Percentiles rank a stretch among this genome's conserved stretches.
Evolutionary conservation across 1,140 invertebrate genomes (phyloP).

Genomic region (Papilio aristodemus): DNA sequence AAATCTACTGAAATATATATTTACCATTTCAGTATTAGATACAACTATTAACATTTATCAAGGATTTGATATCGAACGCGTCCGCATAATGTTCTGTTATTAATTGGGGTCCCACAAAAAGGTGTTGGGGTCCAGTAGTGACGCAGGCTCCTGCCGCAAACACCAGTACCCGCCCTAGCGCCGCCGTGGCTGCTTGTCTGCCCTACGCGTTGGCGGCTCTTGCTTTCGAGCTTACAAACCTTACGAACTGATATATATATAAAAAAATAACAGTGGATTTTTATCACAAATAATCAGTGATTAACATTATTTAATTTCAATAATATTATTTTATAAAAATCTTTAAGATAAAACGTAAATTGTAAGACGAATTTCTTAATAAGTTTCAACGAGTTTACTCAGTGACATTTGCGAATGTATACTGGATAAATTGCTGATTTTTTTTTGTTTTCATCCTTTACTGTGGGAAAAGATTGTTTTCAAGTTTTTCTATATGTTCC

Average conservation of each 20-base stretch:
- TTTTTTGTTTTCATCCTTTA: constrained; percentile 18
- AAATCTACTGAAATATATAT: too few relatives aligned
- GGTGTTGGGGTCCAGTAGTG: constrained; percentile 67
- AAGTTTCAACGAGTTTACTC: constrained; percentile 31
- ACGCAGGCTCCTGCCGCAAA: constrained; percentile 74
- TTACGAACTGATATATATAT: constrained; percentile 23
- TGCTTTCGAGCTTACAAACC: constrained; percentile 32
- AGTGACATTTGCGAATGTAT: constrained; percentile 21
- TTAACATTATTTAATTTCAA: constrained; percentile 13
- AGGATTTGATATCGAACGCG: constrained; percentile 56
- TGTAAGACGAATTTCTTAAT: constrained; percentile 26
- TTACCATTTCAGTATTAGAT: neutral
- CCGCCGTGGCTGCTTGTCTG: constrained; percentile 49
- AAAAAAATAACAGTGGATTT: constrained; percentile 9
- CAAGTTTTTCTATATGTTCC: constrained; percentile 10
- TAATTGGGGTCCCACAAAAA: constrained; percentile 73
- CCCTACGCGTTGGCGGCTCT: constrained; percentile 31
- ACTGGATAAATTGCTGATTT: neutral
- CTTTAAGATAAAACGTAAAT: neutral
- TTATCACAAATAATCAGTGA: neutral
- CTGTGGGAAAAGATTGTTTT: constrained; percentile 3
- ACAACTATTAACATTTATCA: constrained; percentile 22
- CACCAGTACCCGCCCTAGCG: constrained; percentile 58
- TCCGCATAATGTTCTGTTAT: constrained; percentile 63
- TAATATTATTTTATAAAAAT: constrained; percentile 17